Evolutionary conservation across 2,888 invertebrate species (phyloP).

Genomic region (Andrena hattorfiana): DNA sequence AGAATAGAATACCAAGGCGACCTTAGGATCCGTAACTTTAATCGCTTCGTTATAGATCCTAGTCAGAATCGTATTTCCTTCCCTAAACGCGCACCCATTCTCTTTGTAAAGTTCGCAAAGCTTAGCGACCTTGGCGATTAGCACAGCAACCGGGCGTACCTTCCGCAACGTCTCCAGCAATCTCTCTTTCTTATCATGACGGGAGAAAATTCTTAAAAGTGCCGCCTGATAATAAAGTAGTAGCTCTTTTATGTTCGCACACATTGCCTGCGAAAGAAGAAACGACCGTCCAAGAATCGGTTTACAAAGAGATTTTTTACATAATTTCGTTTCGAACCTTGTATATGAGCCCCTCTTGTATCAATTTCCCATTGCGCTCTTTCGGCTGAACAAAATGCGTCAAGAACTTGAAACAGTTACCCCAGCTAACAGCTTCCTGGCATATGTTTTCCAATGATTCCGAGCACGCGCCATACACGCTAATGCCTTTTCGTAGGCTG

Average conservation of each 20-base stretch:
- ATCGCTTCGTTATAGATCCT: slow-evolving; percentile 89
- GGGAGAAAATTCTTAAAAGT: slow-evolving; percentile 74
- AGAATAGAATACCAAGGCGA: slow-evolving; percentile 87
- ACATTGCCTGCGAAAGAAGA: slow-evolving; percentile 76
- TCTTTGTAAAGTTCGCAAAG: slow-evolving; percentile 77
- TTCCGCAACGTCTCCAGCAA: slow-evolving; percentile 73
- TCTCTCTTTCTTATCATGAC: slow-evolving; percentile 59
- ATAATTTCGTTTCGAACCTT: slow-evolving; percentile 66
- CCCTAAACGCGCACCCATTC: slow-evolving; percentile 70
- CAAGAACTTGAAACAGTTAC: slow-evolving; percentile 81
- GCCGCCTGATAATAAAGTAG: slow-evolving; percentile 80
- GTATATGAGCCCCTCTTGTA: slow-evolving; percentile 80
- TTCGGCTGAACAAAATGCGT: slow-evolving; percentile 72
- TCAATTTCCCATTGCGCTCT: slow-evolving; percentile 72
- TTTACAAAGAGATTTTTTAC: background rate
- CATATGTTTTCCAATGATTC: slow-evolving; percentile 74
- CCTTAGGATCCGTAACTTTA: slow-evolving; percentile 86
- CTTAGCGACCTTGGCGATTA: slow-evolving; percentile 78
- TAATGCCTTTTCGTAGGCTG: slow-evolving; percentile 72
- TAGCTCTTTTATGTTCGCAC: slow-evolving; percentile 80
- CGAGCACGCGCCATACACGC: slow-evolving; percentile 72
- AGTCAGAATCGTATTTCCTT: slow-evolving; percentile 88
- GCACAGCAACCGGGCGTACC: slow-evolving; percentile 75
- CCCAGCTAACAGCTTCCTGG: slow-evolving; percentile 77
- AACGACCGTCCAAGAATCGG: background rate